phyloP scores from a whole-genome alignment of 2,113 vertebrate genomes.

The Balaenoptera acutorostrata region DNA sequence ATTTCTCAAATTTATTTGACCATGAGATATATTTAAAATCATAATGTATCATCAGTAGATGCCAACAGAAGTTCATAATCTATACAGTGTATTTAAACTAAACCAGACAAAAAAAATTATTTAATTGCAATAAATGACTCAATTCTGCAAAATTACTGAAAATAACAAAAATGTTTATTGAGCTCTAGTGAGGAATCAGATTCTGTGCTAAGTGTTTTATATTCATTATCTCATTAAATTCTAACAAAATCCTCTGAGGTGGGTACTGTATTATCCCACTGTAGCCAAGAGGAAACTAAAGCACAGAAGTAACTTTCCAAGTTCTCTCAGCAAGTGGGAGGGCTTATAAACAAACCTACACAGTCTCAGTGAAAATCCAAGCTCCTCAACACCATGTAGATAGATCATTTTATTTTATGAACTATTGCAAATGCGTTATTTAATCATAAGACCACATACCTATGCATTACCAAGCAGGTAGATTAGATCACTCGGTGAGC shows the following conservation, averaged over 20 bases:
- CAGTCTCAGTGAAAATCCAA: neutral
- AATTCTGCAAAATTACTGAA: neutral
- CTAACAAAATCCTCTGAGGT: neutral
- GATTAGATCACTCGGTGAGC: neutral
- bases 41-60: neutral
- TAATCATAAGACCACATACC: neutral
- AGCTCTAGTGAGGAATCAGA: neutral
- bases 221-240: neutral
- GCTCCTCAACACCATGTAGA: neutral
- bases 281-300: neutral
- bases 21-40: neutral
- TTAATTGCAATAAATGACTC: neutral
- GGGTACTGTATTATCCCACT: neutral
- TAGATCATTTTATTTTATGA: neutral
- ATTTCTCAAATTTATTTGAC: constrained; percentile 2
- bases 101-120: neutral
- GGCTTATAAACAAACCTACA: neutral
- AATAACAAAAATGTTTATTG: neutral
- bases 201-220: neutral
- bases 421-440: neutral
- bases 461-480: neutral
- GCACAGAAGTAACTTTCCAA: neutral
- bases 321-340: neutral
- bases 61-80: neutral
- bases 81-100: neutral